Percentiles rank a stretch among this genome's conserved stretches.
These are phyloP conservation scores for Gallinago stenura DNA, from an alignment of 2,797 vertebrate species.

Conservation along the genomic window DNA sequence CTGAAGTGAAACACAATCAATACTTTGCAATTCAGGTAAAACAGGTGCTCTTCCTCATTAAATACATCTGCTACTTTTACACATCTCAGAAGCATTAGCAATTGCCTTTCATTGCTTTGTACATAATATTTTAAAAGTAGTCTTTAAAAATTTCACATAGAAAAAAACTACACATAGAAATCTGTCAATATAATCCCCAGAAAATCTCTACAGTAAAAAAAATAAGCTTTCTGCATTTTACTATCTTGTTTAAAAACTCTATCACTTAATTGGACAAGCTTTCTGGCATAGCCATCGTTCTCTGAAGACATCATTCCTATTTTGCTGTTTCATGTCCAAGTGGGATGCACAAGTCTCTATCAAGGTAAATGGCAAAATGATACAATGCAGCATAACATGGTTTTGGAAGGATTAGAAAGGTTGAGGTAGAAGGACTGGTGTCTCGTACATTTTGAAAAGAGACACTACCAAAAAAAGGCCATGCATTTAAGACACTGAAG, in stretches of 20 bases:
- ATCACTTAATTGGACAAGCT: background rate
- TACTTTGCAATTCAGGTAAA: background rate
- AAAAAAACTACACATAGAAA: background rate
- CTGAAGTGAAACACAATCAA: background rate
- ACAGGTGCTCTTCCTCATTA: background rate
- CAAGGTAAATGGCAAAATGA: background rate
- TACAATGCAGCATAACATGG: background rate
- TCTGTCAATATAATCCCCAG: background rate
- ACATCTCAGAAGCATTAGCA: background rate
- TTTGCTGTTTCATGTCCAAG: background rate
- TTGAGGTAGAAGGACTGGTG: background rate
- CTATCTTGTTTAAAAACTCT: background rate
- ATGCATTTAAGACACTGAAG: background rate
- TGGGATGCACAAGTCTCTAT: background rate
- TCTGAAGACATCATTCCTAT: background rate
- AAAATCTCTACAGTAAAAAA: background rate
- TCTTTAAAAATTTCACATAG: background rate
- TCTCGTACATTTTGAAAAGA: background rate
- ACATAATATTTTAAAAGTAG: background rate
- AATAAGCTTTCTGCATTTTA: background rate
- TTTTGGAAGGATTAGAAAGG: constrained; percentile 7
- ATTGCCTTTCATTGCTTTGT: background rate
- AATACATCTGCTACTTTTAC: background rate
- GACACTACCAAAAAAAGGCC: background rate
- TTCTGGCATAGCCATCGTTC: background rate